These are phyloP conservation scores for Sebastes kiyomatsui DNA, from an alignment of 2,797 vertebrate species.

Conservation along the genomic window DNA sequence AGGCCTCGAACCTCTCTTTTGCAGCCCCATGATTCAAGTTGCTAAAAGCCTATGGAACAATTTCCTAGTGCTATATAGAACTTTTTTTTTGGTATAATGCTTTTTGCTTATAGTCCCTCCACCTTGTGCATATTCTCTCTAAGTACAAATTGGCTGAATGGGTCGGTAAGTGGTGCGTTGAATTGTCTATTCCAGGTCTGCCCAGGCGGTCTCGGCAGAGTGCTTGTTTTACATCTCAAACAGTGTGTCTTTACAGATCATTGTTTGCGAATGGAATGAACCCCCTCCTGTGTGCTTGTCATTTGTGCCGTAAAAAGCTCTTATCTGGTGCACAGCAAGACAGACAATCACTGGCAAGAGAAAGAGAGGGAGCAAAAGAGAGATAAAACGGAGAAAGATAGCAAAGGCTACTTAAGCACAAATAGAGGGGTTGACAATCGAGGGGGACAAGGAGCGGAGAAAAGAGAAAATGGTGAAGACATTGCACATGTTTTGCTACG, in stretches of 20 bases:
- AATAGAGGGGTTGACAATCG: slow-evolving; percentile 20
- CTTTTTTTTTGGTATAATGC: slow-evolving; percentile 4
- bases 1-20: background rate
- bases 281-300: slow-evolving; percentile 56
- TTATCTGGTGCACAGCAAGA: slow-evolving; percentile 59
- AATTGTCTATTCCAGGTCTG: slow-evolving; percentile 70
- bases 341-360: slow-evolving; percentile 39
- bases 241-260: slow-evolving; percentile 65
- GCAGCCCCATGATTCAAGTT: background rate
- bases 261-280: slow-evolving; percentile 65
- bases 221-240: slow-evolving; percentile 67
- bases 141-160: slow-evolving; percentile 61
- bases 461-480: background rate
- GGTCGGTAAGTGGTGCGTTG: slow-evolving; percentile 68
- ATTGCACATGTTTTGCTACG: background rate
- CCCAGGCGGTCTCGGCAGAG: slow-evolving; percentile 57
- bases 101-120: slow-evolving; percentile 27
- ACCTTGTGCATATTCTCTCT: slow-evolving; percentile 34
- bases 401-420: slow-evolving; percentile 10
- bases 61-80: slow-evolving; percentile 3
- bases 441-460: background rate
- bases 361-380: background rate
- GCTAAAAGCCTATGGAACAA: slow-evolving; percentile 5
- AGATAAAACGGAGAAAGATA: slow-evolving; percentile 7
- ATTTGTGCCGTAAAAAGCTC: slow-evolving; percentile 61